phyloP scores from a whole-genome alignment of 2,797 vertebrate species.

The Microctenopoma steveboyesi region DNA sequence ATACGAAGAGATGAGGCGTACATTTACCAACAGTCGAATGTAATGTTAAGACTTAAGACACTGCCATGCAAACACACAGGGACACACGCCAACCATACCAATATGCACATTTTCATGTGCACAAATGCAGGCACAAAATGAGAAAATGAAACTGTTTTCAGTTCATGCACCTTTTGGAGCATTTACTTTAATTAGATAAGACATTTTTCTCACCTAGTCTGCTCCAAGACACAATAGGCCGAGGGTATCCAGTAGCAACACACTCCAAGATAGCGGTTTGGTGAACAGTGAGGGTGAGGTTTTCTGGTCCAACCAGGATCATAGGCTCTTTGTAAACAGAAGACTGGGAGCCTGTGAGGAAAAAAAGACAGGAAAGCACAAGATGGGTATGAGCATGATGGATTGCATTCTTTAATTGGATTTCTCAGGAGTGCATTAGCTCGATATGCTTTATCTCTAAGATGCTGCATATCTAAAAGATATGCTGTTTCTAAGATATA shows the following conservation, averaged over 20 bases:
- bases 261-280: slow-evolving; percentile 98
- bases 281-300: slow-evolving; percentile 97
- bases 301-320: slow-evolving; percentile 97
- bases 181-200: slow-evolving; percentile 20
- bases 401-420: slow-evolving; percentile 75
- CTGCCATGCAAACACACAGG: slow-evolving; percentile 21
- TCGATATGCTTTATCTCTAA: slow-evolving; percentile 62
- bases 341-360: slow-evolving; percentile 88
- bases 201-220: slow-evolving; percentile 89
- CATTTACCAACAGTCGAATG: slow-evolving; percentile 63
- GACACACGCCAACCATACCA: slow-evolving; percentile 13
- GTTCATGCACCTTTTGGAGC: not conserved
- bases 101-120: slow-evolving; percentile 5
- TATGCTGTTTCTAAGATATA: not conserved
- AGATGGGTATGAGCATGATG: slow-evolving; percentile 64
- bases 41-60: slow-evolving; percentile 50
- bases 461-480: slow-evolving; percentile 38
- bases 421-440: slow-evolving; percentile 67
- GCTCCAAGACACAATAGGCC: slow-evolving; percentile 99
- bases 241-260: slow-evolving; percentile 95
- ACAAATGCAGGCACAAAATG: slow-evolving; percentile 2
- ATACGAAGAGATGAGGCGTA: slow-evolving; percentile 55
- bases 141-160: slow-evolving; percentile 1
- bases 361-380: slow-evolving; percentile 37
- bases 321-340: slow-evolving; percentile 95